Evolutionary conservation across 2,797 vertebrate genomes (phyloP).

Genomic region (Myripristis murdjan): DNA sequence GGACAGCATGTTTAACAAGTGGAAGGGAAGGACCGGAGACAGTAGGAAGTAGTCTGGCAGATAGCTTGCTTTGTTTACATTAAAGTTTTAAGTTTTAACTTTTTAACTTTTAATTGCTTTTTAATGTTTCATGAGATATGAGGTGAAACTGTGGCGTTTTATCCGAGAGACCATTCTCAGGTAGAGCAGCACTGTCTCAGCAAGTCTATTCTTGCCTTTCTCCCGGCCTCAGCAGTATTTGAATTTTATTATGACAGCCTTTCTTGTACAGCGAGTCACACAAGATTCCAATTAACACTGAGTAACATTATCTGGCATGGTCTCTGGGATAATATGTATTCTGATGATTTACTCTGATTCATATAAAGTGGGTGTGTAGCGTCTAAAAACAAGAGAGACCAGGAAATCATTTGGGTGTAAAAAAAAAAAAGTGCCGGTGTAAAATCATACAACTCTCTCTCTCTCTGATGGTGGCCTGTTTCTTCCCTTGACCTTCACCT

Average conservation of each 20-base stretch:
- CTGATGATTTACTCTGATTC: not conserved
- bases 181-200: slow-evolving; percentile 22
- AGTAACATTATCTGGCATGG: not conserved
- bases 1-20: slow-evolving; percentile 27
- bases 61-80: slow-evolving; percentile 54
- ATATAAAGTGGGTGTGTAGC: too few relatives aligned
- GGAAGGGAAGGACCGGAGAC: slow-evolving; percentile 40
- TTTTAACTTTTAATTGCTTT: slow-evolving; percentile 56
- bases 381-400: not conserved
- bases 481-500: not conserved
- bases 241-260: not conserved
- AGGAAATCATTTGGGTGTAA: not conserved
- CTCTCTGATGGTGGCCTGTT: not conserved
- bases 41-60: slow-evolving; percentile 24
- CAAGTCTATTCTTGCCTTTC: slow-evolving; percentile 15
- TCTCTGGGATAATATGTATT: not conserved
- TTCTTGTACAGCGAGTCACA: not conserved
- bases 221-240: not conserved
- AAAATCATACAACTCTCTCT: not conserved
- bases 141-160: slow-evolving; percentile 33
- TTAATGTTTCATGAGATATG: slow-evolving; percentile 61
- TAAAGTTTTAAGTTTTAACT: slow-evolving; percentile 56
- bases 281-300: not conserved
- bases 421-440: not conserved
- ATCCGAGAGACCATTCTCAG: slow-evolving; percentile 2